Evolutionary conservation across 1,140 invertebrate genomes (phyloP), one percentile per base, ranked within the genome.

Genomic region (Anthonomus grandis): DNA sequence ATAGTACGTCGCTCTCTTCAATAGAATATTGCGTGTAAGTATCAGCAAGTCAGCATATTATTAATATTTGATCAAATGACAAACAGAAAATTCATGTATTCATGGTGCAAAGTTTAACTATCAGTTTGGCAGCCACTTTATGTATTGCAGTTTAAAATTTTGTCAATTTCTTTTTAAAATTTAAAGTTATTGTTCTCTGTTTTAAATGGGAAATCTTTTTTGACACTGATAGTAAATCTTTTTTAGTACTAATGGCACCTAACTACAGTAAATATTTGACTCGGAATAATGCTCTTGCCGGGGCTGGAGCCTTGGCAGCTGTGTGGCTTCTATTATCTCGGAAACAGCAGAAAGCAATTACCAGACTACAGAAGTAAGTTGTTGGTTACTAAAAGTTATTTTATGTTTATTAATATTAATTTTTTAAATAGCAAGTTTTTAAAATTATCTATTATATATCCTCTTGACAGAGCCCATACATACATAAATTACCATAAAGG

Each of bases 181-280:
- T 24, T 19, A n/a, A 24, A 23, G 34, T 42, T 18, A 31, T n/a
- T 8, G 8, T 53, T 5, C 15, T 13, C 5, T 4, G 18, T 13
- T 19, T 51, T 18, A 31, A 18, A 10, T 9, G n/a, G 8, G 4
- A 36, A 48, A 21, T 5, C 5, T 2, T 31, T 3, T 19, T 8
- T 19, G 1, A 13, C 4, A 27, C 5, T 25, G 15, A 53, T n/a
- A n/a, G n/a, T n/a, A n/a, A n/a, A n/a, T n/a, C n/a, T n/a, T n/a
- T n/a, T 53, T 62, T 79, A 0, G 44, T 72, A 51, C 45, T 59
- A 17, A 85, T 85, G 83, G 83, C 83, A 60, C 82, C 82, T 63
- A 74, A 76, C 50, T 70, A 83, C 36, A 85, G 83, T 70, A 85
- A 85, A 76, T 75, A 80, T 61, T 67, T 78, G 48, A 80, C 76